Evolutionary conservation across 2,888 invertebrate genomes (phyloP).

Genomic region (Apamea monoglypha): DNA sequence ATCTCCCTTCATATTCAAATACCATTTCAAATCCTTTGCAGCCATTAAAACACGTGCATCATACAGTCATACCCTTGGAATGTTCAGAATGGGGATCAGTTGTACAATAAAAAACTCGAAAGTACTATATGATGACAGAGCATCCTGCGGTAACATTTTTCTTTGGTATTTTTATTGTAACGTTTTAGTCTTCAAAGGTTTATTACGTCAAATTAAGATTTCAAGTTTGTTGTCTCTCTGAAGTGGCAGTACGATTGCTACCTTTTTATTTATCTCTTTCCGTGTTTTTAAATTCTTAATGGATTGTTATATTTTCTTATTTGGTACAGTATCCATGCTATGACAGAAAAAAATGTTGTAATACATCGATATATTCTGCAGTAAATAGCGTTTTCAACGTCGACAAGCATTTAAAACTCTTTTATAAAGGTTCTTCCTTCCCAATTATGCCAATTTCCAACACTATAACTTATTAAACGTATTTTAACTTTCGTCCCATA

Average conservation of each 20-base stretch:
- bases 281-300: conserved; percentile 1
- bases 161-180: conserved; percentile 60
- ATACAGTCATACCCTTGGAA: conserved; percentile 81
- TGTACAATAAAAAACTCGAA: conserved; percentile 72
- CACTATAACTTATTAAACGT: conserved; percentile 58
- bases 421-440: conserved; percentile 31
- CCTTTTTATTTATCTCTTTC: conserved; percentile 29
- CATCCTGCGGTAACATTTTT: conserved; percentile 54
- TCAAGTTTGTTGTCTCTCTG: conserved; percentile 37
- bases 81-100: conserved; percentile 78
- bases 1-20: conserved; percentile 74
- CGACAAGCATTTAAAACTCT: conserved; percentile 10
- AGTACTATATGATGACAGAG: conserved; percentile 67
- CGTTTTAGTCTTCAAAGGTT: conserved; percentile 52
- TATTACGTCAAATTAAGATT: conserved; percentile 47
- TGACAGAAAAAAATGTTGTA: not conserved
- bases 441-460: conserved; percentile 46
- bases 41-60: conserved; percentile 77
- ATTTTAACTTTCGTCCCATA: conserved; percentile 61
- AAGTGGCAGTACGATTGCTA: conserved; percentile 32
- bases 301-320: conserved; percentile 15
- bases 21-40: conserved; percentile 69
- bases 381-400: conserved; percentile 5
- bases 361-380: not conserved
- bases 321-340: not conserved